Base-by-base conservation (phyloP, 2,888 invertebrate species). In the Tholera decimalis region DNA sequence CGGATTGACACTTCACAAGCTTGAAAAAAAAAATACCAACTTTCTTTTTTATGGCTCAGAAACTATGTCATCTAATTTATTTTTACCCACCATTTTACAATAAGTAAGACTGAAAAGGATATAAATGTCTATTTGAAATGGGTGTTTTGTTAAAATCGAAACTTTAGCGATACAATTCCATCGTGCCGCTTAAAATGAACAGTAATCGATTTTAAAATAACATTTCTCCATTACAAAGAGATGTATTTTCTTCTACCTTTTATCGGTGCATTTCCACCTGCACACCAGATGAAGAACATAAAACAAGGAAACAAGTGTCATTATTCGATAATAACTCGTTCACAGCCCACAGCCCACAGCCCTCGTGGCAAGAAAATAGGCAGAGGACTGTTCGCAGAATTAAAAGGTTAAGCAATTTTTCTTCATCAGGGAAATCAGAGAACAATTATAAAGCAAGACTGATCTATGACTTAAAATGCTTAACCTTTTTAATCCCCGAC, bases 11-110 rank as follows among this genome's bases (percentile, higher is more conserved):
- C 24, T 18, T 18, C 30, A 18, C 18, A 24, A 30, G 6, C 46
- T 57, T 35, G 26, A 44, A 47, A 47, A 46, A 47, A 47, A 46
- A 15, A 3, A 18, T 13, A 47, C 8, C 22, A 28, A 37, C 46
- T 5, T 13, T n/a, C 18, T 8, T 47, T 30, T 18, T 33, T 11
- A 20, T 43, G 18, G 18, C 41, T 24, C 24, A 18, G 1, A 24
- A 47, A 47, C 22, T 13, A 33, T 15, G 6, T 53, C 58, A 55
- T 55, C 18, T 18, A 5, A 22, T 7, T 9, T 18, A 41, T 18
- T 28, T n/a, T 47, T 43, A 43, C n/a, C 60, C 33, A 35, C 57
- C 57, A 57, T 60, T 57, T 57, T 20, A 47, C 47, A 15, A 55
- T 35, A 8, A 44, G 20, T 47, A 20, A 24, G n/a, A 33, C 33